Evolutionary conservation across 1,140 invertebrate genomes (phyloP), one percentile per base, ranked within the genome.

Genomic region (Orius insidiosus): DNA sequence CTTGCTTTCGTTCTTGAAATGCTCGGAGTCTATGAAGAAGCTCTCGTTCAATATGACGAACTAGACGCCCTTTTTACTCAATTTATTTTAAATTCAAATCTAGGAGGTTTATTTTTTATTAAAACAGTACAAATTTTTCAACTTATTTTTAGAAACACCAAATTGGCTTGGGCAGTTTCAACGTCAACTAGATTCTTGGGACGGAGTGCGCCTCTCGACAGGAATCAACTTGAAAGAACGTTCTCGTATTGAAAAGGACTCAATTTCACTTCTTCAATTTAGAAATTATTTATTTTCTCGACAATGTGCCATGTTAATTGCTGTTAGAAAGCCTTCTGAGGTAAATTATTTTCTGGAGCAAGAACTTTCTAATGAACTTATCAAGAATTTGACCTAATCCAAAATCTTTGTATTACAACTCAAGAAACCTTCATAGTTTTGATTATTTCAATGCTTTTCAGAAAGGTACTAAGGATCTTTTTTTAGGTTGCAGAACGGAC

Each of bases 1-100:
- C 68, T 97, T 53, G 92, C 89, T 42, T 86, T 94, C 68, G 84
- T 90, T 48, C 74, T 94, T 54, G 85, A 94, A 71, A 92, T 93
- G 78, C 64, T 98, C 49, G 87, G 86, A 47, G 66, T 97, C 40
- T 78, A 85, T 62, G 89, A 94, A 55, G 92, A 97, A 67, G 87
- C 92, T 16, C 65, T 98, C 48, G 81, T 96, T 39, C 92, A 96
- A 58, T 97, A 96, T 66, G 92, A 98, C 67, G 92, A 96, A 68
- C 66, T 96, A 54, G 92, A 96, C 70, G 92, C 92, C 45, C 71
- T 96, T 41, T 96, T 97, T 63, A 90, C 90, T 8, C 90, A 96
- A 67, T 95, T 94, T 68, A 77, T 96, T 33, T 74, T 92, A 47
- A 94, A 94, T 68, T 86, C 85, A 37, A 80, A 83, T 60, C 71